Evolutionary conservation across 2,888 invertebrate species (phyloP), one percentile per base, ranked within the genome.

Genomic region (Neoscelio sp.): DNA sequence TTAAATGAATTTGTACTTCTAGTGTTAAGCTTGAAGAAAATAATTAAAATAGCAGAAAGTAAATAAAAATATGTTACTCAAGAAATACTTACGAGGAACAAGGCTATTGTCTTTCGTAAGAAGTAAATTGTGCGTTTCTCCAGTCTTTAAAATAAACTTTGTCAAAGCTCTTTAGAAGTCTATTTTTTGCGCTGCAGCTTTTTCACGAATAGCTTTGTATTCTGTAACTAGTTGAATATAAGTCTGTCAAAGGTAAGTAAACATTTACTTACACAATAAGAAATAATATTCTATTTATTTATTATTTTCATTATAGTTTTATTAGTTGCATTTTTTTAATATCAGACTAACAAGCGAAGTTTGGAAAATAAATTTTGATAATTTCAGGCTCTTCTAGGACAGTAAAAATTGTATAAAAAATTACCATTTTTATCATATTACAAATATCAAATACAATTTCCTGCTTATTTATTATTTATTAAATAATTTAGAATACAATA

Each of bases 181-280:
- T 62, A 97, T 93, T 89, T 98, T 98, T 87, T 99, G 98, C 50
- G 94, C 94, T 0, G 98, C 98, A 35, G 97, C 96, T 87, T 98
- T 98, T 91, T 99, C 98, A 84, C 99, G 92, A 54, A 98, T 97
- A 0, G 97, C 96, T 92, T 98, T 98, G 91, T 99, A 99, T 89
- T 99, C 99, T 2, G 98, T 97, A 1, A 97, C 96, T 28, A 98
- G 98, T 91, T 98, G 98, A 90, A 97, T 98, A 87, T 98, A 97
- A 0, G 98, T 98, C 96, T 97, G 33, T n/a, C n/a, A 89, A 87
- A 83, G 78, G 65, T 26, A 23, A 28, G n/a, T 40, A 40, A 17
- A 7, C 12, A 38, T 23, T 46, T 23, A 10, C 2, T 13, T 13
- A 44, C 26, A 52, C 18, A 35, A 12, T 12, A 38, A 18, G 30